phyloP scores from a whole-genome alignment of 1,140 invertebrate species.

The Trichomalopsis sarcophagae region DNA sequence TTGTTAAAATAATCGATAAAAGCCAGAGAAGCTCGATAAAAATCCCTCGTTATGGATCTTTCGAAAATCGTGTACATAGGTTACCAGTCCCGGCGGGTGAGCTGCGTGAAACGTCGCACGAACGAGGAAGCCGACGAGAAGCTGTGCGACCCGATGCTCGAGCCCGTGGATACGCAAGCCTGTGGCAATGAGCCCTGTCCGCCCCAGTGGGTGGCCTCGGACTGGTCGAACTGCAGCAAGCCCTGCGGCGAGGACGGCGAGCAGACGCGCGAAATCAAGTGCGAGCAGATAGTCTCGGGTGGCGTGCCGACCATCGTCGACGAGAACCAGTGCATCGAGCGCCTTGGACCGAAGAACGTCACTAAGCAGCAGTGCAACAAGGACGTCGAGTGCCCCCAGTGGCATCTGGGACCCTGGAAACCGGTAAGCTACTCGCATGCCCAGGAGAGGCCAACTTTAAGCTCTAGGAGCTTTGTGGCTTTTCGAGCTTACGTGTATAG shows the following conservation, averaged over 20 bases:
- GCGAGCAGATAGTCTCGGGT: slow-evolving; percentile 83
- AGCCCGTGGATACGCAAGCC: slow-evolving; percentile 81
- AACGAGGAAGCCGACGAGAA: slow-evolving; percentile 81
- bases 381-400: slow-evolving; percentile 85
- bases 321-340: slow-evolving; percentile 83
- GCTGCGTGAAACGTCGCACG: slow-evolving; percentile 82
- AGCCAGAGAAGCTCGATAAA: neutral
- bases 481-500: neutral
- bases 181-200: slow-evolving; percentile 88
- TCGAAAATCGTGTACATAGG: slow-evolving; percentile 72
- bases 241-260: slow-evolving; percentile 86
- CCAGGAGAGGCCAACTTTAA: neutral
- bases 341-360: slow-evolving; percentile 81
- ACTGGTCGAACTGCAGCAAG: slow-evolving; percentile 90
- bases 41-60: neutral
- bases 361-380: slow-evolving; percentile 85
- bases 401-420: slow-evolving; percentile 90
- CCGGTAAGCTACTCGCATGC: slow-evolving; percentile 77
- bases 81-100: slow-evolving; percentile 83
- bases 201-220: slow-evolving; percentile 86
- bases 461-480: neutral
- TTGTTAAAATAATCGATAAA: neutral
- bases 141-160: slow-evolving; percentile 85
- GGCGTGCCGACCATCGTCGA: slow-evolving; percentile 81
- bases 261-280: slow-evolving; percentile 84